phyloP scores from a whole-genome alignment of 64 coral and sea anemone genomes.

The Dendronephthya gigantea region DNA sequence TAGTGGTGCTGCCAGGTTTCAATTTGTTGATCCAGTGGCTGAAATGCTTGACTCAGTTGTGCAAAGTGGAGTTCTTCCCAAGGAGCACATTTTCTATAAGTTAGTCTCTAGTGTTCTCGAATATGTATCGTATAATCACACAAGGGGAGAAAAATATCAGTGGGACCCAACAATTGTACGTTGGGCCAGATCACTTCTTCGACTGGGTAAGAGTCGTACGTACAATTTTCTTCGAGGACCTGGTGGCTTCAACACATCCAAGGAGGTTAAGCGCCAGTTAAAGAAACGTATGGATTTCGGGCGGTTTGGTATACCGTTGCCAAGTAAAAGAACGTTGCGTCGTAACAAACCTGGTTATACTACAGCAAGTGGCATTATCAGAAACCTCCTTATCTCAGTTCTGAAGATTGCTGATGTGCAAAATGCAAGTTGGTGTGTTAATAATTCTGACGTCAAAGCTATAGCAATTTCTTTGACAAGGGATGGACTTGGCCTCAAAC shows the following conservation, averaged over 20 bases:
- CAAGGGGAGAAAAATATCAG: conserved; percentile 45
- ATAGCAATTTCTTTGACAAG: conserved; percentile 42
- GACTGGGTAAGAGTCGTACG: conserved; percentile 44
- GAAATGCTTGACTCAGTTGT: conserved; percentile 44
- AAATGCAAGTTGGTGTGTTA: conserved; percentile 40
- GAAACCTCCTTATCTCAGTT: conserved; percentile 45
- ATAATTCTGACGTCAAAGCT: conserved; percentile 21
- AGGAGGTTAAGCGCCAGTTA: conserved; percentile 18
- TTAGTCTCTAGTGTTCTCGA: conserved; percentile 33
- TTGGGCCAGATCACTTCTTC: conserved; percentile 51
- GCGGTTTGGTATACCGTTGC: conserved; percentile 46
- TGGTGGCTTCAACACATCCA: conserved; percentile 40
- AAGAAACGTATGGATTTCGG: conserved; percentile 41
- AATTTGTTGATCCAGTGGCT: conserved; percentile 50
- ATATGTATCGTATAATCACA: conserved; percentile 48
- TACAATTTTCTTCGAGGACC: conserved; percentile 48
- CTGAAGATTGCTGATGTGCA: conserved; percentile 25
- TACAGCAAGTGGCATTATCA: conserved; percentile 55
- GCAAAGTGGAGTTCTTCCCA: conserved; percentile 37
- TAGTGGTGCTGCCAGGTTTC: conserved; percentile 39
- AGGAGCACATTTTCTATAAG: conserved; percentile 54
- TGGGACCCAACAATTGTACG: conserved; percentile 44
- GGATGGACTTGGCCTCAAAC: conserved; percentile 47
- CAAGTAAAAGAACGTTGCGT: conserved; percentile 43
- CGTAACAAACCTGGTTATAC: conserved; percentile 45